phyloP scores from a whole-genome alignment of 2,888 invertebrate species.

The Ectemnius cavifrons region DNA sequence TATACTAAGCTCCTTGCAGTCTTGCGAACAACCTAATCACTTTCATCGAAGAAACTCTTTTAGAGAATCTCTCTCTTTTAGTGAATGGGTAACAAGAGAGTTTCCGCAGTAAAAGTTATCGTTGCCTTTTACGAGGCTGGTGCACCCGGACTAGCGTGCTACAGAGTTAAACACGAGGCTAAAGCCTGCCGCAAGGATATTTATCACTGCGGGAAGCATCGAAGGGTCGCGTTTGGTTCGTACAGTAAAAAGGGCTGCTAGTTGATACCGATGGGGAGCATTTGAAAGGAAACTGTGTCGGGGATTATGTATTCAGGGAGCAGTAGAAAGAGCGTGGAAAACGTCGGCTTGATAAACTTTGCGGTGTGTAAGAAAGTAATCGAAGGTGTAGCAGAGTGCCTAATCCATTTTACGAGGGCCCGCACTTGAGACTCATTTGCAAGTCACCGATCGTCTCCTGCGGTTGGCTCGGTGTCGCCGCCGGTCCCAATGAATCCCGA shows the following conservation, averaged over 20 bases:
- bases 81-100: too few relatives aligned
- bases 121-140: not conserved
- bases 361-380: slow-evolving; percentile 45
- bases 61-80: too few relatives aligned
- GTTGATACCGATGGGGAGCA: not conserved
- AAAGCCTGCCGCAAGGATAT: not conserved
- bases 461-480: not conserved
- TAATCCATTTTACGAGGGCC: slow-evolving; percentile 40
- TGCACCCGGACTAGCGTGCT: not conserved
- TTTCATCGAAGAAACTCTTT: too few relatives aligned
- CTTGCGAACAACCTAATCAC: too few relatives aligned
- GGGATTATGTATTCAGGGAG: slow-evolving; percentile 39
- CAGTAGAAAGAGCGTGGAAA: slow-evolving; percentile 6
- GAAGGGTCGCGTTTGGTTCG: not conserved
- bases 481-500: slow-evolving; percentile 27
- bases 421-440: slow-evolving; percentile 41
- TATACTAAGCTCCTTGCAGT: too few relatives aligned
- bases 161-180: not conserved
- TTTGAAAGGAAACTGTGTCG: not conserved
- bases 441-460: slow-evolving; percentile 22
- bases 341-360: slow-evolving; percentile 30
- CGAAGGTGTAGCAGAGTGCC: slow-evolving; percentile 25
- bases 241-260: slow-evolving; percentile 4
- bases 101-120: not conserved
- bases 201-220: not conserved